Conservation (phyloP, 2,113 vertebrate species). For the Dicentrarchus labrax region DNA sequence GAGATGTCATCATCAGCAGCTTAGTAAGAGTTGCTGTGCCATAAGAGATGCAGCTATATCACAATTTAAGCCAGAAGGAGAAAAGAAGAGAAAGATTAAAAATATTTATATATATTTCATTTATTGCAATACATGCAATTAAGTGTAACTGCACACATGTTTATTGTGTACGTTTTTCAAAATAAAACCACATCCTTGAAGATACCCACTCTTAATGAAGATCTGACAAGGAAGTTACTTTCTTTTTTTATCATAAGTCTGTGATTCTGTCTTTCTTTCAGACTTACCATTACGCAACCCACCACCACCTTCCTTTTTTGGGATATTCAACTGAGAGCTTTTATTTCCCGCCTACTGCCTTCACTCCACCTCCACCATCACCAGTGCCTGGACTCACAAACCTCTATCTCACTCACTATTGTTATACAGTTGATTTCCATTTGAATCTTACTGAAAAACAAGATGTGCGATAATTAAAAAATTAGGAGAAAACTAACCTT, state of each 20-base stretch:
- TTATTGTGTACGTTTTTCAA: neutral
- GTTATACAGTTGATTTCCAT: neutral
- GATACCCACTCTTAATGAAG: neutral
- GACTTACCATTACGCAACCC: neutral
- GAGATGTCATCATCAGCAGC: constrained; percentile 4
- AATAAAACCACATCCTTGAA: neutral
- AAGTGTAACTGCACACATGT: neutral
- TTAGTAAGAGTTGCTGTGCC: neutral
- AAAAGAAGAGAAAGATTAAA: too few species aligned
- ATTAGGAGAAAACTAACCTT: neutral
- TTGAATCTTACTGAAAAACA: neutral
- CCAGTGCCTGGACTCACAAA: constrained; percentile 3
- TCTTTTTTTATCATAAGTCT: neutral
- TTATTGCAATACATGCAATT: neutral
- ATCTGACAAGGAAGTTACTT: neutral
- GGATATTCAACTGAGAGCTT: neutral
- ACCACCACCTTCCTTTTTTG: neutral
- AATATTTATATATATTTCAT: neutral
- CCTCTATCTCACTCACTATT: neutral
- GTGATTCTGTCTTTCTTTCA: neutral
- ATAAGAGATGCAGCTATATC: neutral
- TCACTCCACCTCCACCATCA: constrained; percentile 7
- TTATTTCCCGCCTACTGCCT: constrained; percentile 17
- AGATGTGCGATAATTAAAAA: neutral
- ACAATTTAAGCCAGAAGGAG: neutral